A percentile compares a stretch with the other conserved stretches of the same genome.
phyloP scores from a whole-genome alignment of 2,888 invertebrate species.

The Ptilodon capucinus region DNA sequence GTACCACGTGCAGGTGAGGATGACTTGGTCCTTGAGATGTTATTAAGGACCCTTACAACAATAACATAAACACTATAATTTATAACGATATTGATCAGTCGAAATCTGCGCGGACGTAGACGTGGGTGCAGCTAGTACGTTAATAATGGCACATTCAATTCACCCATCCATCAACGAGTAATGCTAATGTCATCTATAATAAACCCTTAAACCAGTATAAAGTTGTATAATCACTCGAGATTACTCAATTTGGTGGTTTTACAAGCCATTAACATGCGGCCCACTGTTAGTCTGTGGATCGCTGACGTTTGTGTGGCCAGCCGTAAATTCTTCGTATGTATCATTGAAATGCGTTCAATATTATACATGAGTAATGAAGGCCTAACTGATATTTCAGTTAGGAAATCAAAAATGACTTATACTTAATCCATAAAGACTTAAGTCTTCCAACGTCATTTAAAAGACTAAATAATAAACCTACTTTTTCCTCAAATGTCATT shows the following conservation, averaged over 20 bases:
- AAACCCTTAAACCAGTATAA: constrained; percentile 12
- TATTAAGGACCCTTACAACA: too few relatives aligned
- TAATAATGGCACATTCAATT: background rate
- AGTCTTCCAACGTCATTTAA: background rate
- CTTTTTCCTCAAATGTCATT: background rate
- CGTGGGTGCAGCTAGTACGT: too few relatives aligned
- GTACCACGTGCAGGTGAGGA: too few relatives aligned
- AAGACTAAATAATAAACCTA: background rate
- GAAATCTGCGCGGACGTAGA: too few relatives aligned
- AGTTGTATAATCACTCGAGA: constrained; percentile 30
- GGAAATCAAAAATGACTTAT: too few relatives aligned
- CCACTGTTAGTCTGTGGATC: constrained; percentile 20
- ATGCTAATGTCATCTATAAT: constrained; percentile 4
- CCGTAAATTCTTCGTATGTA: constrained; percentile 19
- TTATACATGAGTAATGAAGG: background rate
- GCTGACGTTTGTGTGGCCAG: constrained; percentile 26
- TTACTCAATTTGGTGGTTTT: constrained; percentile 41
- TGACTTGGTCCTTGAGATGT: too few relatives aligned
- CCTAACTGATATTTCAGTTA: too few relatives aligned
- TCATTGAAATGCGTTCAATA: constrained; percentile 7
- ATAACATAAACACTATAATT: too few relatives aligned
- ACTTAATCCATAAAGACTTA: too few relatives aligned
- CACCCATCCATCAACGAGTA: constrained; percentile 1
- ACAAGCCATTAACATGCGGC: constrained; percentile 32
- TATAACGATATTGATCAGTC: too few relatives aligned